Conservation (phyloP, 1,140 invertebrate species). For the Mylabris phalerata region DNA sequence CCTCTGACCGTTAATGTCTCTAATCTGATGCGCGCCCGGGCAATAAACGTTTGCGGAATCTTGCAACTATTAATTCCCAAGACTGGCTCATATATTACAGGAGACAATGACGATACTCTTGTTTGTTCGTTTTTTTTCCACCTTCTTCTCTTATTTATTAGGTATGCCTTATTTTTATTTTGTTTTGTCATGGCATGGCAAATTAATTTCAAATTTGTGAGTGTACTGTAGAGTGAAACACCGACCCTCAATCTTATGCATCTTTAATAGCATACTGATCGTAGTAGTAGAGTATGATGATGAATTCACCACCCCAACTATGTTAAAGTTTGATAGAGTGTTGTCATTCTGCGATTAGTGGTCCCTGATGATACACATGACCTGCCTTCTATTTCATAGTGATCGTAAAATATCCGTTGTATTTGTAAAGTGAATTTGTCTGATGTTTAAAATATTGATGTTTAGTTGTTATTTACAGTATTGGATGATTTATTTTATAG, state of each 20-base stretch:
- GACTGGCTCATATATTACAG: slow-evolving; percentile 37
- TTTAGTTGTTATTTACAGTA: not conserved
- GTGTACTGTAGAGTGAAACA: too few species aligned
- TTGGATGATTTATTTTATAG: not conserved
- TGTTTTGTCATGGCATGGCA: not conserved
- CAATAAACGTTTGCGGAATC: slow-evolving; percentile 41
- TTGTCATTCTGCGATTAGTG: slow-evolving; percentile 24
- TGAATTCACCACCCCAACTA: slow-evolving; percentile 15
- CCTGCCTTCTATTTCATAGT: too few species aligned
- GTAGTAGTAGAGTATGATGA: slow-evolving; percentile 3
- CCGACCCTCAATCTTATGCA: slow-evolving; percentile 5
- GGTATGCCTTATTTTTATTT: too few species aligned
- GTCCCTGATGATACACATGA: slow-evolving; percentile 13
- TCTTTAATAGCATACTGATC: slow-evolving; percentile 9
- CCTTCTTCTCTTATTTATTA: too few species aligned
- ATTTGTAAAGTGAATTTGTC: too few species aligned
- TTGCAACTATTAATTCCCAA: slow-evolving; percentile 40
- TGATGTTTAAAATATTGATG: too few species aligned
- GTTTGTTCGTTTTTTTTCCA: too few species aligned
- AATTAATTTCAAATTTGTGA: too few species aligned
- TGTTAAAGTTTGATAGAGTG: slow-evolving; percentile 24
- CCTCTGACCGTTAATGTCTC: slow-evolving; percentile 39
- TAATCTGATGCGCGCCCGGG: slow-evolving; percentile 41
- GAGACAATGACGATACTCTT: slow-evolving; percentile 26
- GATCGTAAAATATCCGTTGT: too few species aligned